A percentile compares a stretch with the other conserved stretches of the same genome.
phyloP scores from a whole-genome alignment of 2,797 vertebrate genomes.

The Enteromius afrohamiltoni region DNA sequence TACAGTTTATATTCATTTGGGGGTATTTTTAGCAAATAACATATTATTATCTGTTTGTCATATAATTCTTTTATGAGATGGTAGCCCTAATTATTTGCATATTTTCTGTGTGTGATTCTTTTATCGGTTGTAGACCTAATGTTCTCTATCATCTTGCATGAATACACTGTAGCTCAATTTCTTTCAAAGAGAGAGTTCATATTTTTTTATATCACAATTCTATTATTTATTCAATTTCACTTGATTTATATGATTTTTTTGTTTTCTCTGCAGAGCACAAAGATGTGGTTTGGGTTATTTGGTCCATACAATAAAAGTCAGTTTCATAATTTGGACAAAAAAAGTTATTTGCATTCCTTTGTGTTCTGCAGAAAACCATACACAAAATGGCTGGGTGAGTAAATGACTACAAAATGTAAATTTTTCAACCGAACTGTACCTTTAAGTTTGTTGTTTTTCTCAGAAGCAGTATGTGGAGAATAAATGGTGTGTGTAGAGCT shows the following conservation, averaged over 20 bases:
- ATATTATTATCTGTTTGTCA: background rate
- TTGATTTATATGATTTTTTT: background rate
- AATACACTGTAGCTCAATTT: background rate
- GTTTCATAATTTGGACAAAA: background rate
- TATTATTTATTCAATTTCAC: background rate
- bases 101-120: background rate
- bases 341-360: background rate
- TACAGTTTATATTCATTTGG: background rate
- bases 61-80: background rate
- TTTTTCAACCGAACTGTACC: background rate
- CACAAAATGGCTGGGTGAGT: background rate
- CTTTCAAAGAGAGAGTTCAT: background rate
- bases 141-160: background rate
- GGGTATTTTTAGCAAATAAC: background rate
- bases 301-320: background rate
- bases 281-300: background rate
- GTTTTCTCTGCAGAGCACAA: background rate
- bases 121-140: background rate
- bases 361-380: background rate
- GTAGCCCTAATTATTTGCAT: background rate
- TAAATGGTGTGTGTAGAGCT: conserved; percentile 40
- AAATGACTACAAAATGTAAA: background rate
- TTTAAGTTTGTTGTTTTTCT: conserved; percentile 13
- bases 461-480: conserved; percentile 11
- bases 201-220: no score